A percentile compares a stretch with the other conserved stretches of the same genome.
Evolutionary conservation across 64 coral and sea anemone species (phyloP).

Genomic region (Cladopsammia gracilis): DNA sequence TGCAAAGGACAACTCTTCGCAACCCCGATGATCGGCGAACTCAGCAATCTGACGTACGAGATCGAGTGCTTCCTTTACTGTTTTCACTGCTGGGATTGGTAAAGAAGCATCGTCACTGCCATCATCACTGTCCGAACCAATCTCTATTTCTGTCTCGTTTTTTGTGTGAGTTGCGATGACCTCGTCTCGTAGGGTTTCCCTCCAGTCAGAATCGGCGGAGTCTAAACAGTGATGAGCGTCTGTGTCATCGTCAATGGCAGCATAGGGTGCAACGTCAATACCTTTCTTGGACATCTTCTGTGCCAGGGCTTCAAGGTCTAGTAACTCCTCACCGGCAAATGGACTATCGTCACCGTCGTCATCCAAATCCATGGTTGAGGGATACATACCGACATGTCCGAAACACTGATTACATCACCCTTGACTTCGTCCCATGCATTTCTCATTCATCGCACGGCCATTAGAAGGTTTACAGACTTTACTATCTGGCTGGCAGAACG

Average conservation of each 20-base stretch:
- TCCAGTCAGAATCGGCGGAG: neutral
- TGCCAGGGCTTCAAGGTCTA: neutral
- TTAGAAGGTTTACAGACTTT: neutral
- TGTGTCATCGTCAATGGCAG: neutral
- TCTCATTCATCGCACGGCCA: conserved; percentile 1
- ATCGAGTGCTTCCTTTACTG: neutral
- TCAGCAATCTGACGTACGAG: conserved; percentile 1
- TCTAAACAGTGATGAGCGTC: neutral
- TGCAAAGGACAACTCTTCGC: neutral
- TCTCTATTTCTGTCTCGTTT: neutral
- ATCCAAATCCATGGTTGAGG: neutral
- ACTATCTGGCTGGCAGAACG: no score
- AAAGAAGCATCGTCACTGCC: no score
- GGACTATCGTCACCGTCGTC: neutral
- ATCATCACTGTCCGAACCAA: no score
- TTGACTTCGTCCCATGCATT: conserved; percentile 19
- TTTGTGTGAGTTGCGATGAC: neutral
- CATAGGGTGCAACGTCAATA: neutral
- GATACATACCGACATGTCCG: conserved; percentile 13
- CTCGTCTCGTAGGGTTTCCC: neutral
- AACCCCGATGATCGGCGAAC: neutral
- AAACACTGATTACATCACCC: conserved; percentile 30
- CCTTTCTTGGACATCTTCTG: neutral
- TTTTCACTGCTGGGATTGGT: neutral
- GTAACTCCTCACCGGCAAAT: conserved; percentile 1